phyloP scores from a whole-genome alignment of 2,113 vertebrate species.

The Manacus vitellinus region DNA sequence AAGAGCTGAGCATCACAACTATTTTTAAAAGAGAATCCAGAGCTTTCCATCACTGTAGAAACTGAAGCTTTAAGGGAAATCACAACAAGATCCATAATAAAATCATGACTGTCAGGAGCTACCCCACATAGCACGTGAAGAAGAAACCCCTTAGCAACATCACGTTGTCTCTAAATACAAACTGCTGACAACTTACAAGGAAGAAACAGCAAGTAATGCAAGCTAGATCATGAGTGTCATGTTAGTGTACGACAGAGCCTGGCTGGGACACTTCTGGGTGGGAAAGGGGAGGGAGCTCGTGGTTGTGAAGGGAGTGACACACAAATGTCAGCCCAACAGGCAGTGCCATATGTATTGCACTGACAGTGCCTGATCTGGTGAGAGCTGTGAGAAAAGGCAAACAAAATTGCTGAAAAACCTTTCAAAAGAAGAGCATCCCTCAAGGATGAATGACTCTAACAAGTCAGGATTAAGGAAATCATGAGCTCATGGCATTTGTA shows the following conservation, averaged over 20 bases:
- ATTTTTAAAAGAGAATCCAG: background rate
- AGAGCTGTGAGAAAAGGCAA: background rate
- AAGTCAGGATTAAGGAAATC: background rate
- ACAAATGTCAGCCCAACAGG: background rate
- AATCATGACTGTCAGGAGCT: background rate
- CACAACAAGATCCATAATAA: background rate
- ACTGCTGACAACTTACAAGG: background rate
- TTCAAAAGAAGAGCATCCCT: background rate
- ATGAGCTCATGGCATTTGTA: background rate
- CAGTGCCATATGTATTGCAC: background rate
- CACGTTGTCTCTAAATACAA: background rate
- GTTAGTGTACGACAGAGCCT: rapidly evolving
- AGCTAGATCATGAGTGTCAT: background rate
- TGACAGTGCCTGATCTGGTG: background rate
- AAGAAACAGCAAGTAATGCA: background rate
- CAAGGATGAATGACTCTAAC: background rate
- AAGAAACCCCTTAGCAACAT: background rate
- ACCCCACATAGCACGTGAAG: background rate
- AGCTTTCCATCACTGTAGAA: background rate
- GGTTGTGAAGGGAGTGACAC: background rate
- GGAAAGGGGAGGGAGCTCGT: background rate
- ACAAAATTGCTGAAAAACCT: background rate
- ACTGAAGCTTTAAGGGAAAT: conserved; percentile 13
- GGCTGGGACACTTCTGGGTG: background rate
- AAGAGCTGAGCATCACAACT: background rate